Evolutionary conservation across 2,888 invertebrate genomes (phyloP).

Genomic region (Drosophila kuntzei): DNA sequence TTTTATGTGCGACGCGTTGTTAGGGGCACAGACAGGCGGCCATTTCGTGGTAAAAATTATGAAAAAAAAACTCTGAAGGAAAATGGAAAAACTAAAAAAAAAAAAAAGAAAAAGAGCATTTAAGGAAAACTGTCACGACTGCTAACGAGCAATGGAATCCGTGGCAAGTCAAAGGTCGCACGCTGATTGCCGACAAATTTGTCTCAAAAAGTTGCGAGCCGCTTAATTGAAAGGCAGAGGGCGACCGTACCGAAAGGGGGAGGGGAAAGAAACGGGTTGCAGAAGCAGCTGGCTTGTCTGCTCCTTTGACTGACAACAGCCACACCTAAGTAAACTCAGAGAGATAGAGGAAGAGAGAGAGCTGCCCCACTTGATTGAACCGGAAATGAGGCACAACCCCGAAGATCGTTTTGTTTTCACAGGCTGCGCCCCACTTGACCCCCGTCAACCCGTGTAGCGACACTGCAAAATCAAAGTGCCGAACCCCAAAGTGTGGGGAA

Average conservation of each 20-base stretch:
- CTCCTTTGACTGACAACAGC: conserved; percentile 76
- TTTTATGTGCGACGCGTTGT: conserved; percentile 57
- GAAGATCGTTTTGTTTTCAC: conserved; percentile 71
- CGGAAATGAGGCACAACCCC: conserved; percentile 72
- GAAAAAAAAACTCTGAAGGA: conserved; percentile 42
- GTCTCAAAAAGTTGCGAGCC: conserved; percentile 70
- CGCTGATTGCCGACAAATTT: conserved; percentile 74
- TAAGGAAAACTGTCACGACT: conserved; percentile 74
- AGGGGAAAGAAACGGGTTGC: conserved; percentile 17
- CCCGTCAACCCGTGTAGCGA: conserved; percentile 45
- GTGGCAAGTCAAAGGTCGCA: conserved; percentile 73
- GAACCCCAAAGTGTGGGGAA: conserved; percentile 40
- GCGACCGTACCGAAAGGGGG: not conserved
- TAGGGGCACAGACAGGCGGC: conserved; percentile 45
- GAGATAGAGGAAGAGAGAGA: not conserved
- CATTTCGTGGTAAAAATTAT: conserved; percentile 79
- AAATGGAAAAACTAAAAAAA: conserved; percentile 32
- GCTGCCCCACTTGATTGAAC: conserved; percentile 65
- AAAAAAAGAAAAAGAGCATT: conserved; percentile 23
- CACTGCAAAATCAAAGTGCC: conserved; percentile 73
- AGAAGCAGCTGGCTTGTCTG: conserved; percentile 59
- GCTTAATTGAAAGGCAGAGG: conserved; percentile 66
- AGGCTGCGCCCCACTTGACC: conserved; percentile 75
- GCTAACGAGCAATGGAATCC: conserved; percentile 71
- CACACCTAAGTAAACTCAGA: conserved; percentile 71